Base-by-base conservation (phyloP, 64 coral and sea anemone species). In the Dendrophyllia cribrosa region DNA sequence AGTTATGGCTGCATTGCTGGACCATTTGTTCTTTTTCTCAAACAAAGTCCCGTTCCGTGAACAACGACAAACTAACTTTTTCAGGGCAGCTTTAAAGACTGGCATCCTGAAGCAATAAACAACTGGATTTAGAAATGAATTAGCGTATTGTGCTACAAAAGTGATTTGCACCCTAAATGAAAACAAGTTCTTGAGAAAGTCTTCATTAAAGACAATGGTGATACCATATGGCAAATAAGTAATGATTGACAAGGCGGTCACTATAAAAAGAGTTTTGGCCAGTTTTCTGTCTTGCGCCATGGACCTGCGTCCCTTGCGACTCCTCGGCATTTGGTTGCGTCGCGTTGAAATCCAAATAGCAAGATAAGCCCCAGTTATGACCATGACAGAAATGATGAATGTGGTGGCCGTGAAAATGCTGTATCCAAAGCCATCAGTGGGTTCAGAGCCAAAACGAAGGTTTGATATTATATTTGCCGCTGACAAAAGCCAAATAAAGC, bases 91-190 rank as follows among this genome's bases (percentile, higher is more conserved):
- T 56, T 56, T 65, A 17, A 85, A 46, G 6, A 15, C 58, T 4
- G 59, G 79, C 19, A 64, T 83, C 51, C 58, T 61, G 7, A 51
- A 62, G 50, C 25, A 62, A 24, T 65, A 65, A 26, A 25, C 34
- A 13, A 60, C 24, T 22, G 59, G 79, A 62, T 83, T 83, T n/a
- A 83, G 51, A 83, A 77, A 52, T 9, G 75, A 77, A 21, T 77
- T 77, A 6, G 52, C 20, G 47, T 77, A 77, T n/a, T 20, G 61
- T 64, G 48, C 34, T 6, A 19, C 75, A 3, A 77, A 20, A 26
- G 17, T 53, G 3, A 26, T 77, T 77, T 53, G 46, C 46, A 77
- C 19, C 11, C 6, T 9, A 50, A 47, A 49, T 20, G 46, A 50
- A 51, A 26, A 50, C 46, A 77, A 20, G 15, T 77, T 11, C 11